Evolutionary conservation across 2,888 invertebrate species (phyloP).

Genomic region (Merodon equestris): DNA sequence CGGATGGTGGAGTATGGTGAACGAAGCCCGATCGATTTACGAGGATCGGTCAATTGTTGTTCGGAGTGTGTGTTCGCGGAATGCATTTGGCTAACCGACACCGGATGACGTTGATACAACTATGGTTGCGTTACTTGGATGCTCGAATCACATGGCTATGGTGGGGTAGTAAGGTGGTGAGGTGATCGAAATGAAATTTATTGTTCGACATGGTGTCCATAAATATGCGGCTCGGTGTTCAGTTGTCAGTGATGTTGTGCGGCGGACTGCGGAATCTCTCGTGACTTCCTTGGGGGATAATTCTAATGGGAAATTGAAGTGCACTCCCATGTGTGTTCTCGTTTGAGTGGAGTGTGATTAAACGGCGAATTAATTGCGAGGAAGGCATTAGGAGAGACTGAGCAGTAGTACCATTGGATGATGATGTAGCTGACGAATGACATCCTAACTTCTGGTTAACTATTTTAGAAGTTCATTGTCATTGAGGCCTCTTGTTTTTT

Average conservation of each 20-base stretch:
- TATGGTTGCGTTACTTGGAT: neutral
- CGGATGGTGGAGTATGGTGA: no score
- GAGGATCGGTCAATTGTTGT: conserved; percentile 4
- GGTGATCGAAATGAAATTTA: conserved; percentile 68
- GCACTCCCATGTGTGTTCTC: conserved; percentile 28
- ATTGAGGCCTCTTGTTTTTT: no score
- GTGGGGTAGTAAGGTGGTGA: no score
- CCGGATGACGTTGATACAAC: no score
- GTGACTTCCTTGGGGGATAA: conserved; percentile 65
- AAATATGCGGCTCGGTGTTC: conserved; percentile 62
- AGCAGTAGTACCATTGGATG: no score
- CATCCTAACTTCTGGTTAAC: no score
- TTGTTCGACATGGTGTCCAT: conserved; percentile 61
- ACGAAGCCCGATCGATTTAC: conserved; percentile 19
- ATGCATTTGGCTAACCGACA: conserved; percentile 29
- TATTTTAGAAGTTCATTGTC: no score
- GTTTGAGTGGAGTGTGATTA: conserved; percentile 39
- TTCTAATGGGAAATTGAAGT: conserved; percentile 66
- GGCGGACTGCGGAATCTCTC: conserved; percentile 47
- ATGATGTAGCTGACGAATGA: no score
- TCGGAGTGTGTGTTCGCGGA: conserved; percentile 21
- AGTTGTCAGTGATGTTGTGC: conserved; percentile 56
- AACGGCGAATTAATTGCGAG: conserved; percentile 47
- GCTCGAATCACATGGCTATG: conserved; percentile 49
- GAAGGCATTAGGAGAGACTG: conserved; percentile 18